These are phyloP conservation scores for Atopsyche davidsoni DNA, from an alignment of 1,140 invertebrate species.

Conservation along the genomic window DNA sequence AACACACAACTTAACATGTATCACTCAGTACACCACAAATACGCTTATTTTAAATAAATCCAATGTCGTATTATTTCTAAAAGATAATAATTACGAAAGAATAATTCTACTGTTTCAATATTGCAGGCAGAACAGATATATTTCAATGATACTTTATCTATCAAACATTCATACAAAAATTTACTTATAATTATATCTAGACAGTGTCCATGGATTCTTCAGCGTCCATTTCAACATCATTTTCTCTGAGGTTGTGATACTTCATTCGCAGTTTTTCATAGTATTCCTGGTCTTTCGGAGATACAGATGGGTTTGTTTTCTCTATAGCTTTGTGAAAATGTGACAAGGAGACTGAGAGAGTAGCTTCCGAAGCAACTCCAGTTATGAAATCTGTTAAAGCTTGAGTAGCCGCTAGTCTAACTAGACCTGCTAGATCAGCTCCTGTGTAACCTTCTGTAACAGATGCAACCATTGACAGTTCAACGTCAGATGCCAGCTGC, in stretches of 20 bases:
- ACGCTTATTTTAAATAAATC: too few relatives aligned
- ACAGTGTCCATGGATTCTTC: constrained; percentile 48
- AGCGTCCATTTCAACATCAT: constrained; percentile 49
- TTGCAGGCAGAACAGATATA: too few relatives aligned
- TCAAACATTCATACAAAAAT: too few relatives aligned
- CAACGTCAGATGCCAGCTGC: constrained; percentile 66
- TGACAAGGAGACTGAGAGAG: constrained; percentile 43
- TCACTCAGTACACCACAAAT: too few relatives aligned
- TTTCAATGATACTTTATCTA: too few relatives aligned
- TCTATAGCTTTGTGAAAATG: constrained; percentile 57
- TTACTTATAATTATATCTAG: too few relatives aligned
- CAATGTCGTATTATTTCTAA: too few relatives aligned
- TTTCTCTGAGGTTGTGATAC: constrained; percentile 46
- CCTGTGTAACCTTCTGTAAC: constrained; percentile 80
- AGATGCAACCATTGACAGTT: constrained; percentile 63
- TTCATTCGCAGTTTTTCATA: constrained; percentile 54
- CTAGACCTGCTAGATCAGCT: constrained; percentile 84
- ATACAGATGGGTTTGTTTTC: constrained; percentile 77
- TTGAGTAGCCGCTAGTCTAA: constrained; percentile 62
- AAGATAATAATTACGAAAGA: too few relatives aligned
- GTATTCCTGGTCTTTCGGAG: constrained; percentile 58
- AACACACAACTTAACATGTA: too few relatives aligned
- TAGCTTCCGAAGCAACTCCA: constrained; percentile 28
- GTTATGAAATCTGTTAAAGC: constrained; percentile 64
- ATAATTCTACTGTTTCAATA: too few relatives aligned